These are phyloP conservation scores for Proisotoma minuta DNA, from an alignment of 2,888 invertebrate species.

Conservation along the genomic window DNA sequence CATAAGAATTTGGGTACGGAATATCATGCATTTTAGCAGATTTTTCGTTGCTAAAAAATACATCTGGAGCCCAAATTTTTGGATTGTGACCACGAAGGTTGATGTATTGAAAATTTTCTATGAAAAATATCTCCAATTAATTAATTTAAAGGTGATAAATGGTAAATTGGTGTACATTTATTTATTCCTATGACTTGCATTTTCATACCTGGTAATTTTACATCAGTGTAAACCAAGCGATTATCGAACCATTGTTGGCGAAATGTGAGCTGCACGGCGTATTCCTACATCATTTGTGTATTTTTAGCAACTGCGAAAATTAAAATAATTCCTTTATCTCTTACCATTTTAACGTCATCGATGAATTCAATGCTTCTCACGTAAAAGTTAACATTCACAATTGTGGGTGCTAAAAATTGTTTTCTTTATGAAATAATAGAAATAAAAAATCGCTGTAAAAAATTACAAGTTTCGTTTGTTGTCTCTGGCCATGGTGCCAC, in stretches of 20 bases:
- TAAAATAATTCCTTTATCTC: background rate
- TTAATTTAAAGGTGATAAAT: too few species aligned
- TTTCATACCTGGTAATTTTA: too few species aligned
- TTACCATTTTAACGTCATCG: background rate
- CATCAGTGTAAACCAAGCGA: background rate
- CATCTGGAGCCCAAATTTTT: background rate
- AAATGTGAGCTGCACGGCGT: background rate
- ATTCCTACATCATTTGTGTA: background rate
- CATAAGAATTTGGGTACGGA: background rate
- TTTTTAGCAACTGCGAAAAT: background rate
- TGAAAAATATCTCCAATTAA: background rate
- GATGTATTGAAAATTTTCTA: background rate
- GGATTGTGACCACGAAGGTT: background rate
- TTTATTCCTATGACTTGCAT: background rate
- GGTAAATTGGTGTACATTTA: too few species aligned
- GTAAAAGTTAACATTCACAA: background rate
- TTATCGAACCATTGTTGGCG: background rate
- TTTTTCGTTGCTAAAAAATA: background rate
- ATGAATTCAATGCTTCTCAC: background rate
- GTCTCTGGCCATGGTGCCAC: too few species aligned
- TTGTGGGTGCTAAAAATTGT: too few species aligned
- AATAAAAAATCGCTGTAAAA: too few species aligned
- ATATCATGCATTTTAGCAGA: background rate
- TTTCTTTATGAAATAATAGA: too few species aligned
- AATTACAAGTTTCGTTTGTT: too few species aligned